A percentile compares a stretch with the other conserved stretches of the same genome.
Evolutionary conservation across 2,797 vertebrate species (phyloP).

Genomic region (Enteromius radiatus): DNA sequence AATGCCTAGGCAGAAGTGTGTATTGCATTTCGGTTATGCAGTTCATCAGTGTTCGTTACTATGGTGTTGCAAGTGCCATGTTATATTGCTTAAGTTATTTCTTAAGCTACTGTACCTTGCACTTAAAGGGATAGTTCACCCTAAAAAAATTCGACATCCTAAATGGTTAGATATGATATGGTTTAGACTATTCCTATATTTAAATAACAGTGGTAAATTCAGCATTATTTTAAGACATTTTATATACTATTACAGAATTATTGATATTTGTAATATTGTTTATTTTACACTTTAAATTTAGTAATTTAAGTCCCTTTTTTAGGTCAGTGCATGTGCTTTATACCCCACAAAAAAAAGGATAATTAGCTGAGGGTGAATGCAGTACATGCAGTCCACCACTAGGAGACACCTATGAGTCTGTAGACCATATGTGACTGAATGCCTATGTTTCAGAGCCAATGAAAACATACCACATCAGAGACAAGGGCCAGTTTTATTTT

Average conservation of each 20-base stretch:
- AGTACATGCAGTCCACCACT: conserved; percentile 11
- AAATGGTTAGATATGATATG: no score
- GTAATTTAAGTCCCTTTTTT: no score
- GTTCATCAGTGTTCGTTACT: background rate
- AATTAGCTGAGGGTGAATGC: background rate
- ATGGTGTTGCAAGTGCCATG: background rate
- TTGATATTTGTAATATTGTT: no score
- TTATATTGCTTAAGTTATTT: background rate
- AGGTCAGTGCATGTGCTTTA: no score
- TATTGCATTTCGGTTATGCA: background rate
- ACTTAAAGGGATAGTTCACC: background rate
- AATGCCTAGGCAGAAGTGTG: background rate
- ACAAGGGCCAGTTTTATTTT: conserved; percentile 10
- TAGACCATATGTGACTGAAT: background rate
- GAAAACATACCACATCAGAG: conserved; percentile 41
- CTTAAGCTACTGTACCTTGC: background rate
- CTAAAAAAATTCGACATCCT: background rate
- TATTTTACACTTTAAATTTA: no score
- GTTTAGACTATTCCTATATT: no score
- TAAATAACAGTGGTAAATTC: no score
- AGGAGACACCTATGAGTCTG: conserved; percentile 34
- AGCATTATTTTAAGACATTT: no score
- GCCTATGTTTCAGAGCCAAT: conserved; percentile 7
- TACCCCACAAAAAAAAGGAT: no score
- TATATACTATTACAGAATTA: background rate